Evolutionary conservation across 2,888 invertebrate species (phyloP), one percentile per base, ranked within the genome.

Genomic region (Nudaria mundana): DNA sequence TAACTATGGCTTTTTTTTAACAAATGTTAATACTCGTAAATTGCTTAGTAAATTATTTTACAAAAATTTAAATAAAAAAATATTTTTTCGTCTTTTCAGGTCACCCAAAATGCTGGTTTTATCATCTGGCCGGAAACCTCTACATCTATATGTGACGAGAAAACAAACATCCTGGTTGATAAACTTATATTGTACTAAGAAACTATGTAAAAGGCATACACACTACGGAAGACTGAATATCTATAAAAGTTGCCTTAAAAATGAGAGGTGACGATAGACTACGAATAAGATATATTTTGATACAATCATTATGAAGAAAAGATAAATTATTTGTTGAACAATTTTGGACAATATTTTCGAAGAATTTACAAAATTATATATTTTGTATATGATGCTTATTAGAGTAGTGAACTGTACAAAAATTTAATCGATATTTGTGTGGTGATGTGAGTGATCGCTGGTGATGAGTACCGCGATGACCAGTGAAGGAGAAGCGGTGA

Each of bases 401-500:
- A 76, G 76, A 75, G 65, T 77, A 75, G 82, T 79, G 79, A 64
- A 61, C 37, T 30, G 63, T 68, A 63, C n/a, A n/a, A n/a, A n/a
- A 60, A 36, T 26, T 34, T 60, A 75, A 66, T 81, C 76, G 76
- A 77, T 71, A 71, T 41, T 65, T 47, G 67, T 20, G 69, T 71
- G 64, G 71, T 71, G 57, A 48, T 58, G 71, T 61, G 65, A 63
- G 63, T 55, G 56, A 63, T 66, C 59, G 56, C 48, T 48, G 64
- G 69, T 63, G 69, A 74, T 72, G 70, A 78, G 62, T 54, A 59
- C 62, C 62, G 74, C 71, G 63, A 87, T 86, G 76, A 75, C 81
- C 64, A 82, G 75, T 58, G 89, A 88, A 52, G 81, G 82, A 34
- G 88, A 89, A 49, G 66, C 88, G 50, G 82, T 88, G 52, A 85